phyloP scores from a whole-genome alignment of 2,888 invertebrate species.

The Parapristionchus giblindavisi region DNA sequence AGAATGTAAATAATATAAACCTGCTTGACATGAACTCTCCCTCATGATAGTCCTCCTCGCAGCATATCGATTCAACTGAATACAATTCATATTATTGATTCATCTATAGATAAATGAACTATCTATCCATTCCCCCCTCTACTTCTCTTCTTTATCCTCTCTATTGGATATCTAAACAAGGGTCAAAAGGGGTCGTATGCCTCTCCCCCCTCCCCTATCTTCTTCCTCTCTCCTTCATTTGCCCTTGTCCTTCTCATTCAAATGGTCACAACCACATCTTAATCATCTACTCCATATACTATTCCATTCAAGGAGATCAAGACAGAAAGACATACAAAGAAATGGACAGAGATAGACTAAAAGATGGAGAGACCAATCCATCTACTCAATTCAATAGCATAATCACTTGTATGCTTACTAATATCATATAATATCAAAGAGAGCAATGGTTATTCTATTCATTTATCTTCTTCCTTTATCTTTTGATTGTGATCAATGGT shows the following conservation, averaged over 20 bases:
- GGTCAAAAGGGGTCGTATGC: constrained; percentile 10
- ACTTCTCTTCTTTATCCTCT: constrained; percentile 2
- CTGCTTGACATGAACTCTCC: constrained; percentile 36
- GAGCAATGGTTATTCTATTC: too few relatives aligned
- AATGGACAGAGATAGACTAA: background rate
- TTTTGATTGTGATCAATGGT: too few relatives aligned
- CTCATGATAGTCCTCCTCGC: constrained; percentile 31
- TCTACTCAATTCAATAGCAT: too few relatives aligned
- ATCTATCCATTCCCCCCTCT: constrained; percentile 17
- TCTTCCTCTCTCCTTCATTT: too few relatives aligned
- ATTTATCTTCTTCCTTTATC: background rate
- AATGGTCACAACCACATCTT: constrained; percentile 22
- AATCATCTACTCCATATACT: background rate
- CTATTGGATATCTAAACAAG: constrained; percentile 9
- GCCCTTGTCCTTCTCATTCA: background rate
- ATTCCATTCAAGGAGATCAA: too few relatives aligned
- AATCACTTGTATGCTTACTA: too few relatives aligned
- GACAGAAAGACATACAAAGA: background rate
- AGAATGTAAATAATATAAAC: background rate
- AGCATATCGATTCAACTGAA: constrained; percentile 24
- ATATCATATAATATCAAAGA: too few relatives aligned
- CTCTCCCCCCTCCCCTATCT: constrained; percentile 17
- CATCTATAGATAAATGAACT: constrained; percentile 5
- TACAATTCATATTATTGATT: too few relatives aligned
- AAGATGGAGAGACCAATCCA: too few relatives aligned